These are phyloP conservation scores for Cerceris rybyensis DNA, from an alignment of 2,888 invertebrate species.

Conservation along the genomic window DNA sequence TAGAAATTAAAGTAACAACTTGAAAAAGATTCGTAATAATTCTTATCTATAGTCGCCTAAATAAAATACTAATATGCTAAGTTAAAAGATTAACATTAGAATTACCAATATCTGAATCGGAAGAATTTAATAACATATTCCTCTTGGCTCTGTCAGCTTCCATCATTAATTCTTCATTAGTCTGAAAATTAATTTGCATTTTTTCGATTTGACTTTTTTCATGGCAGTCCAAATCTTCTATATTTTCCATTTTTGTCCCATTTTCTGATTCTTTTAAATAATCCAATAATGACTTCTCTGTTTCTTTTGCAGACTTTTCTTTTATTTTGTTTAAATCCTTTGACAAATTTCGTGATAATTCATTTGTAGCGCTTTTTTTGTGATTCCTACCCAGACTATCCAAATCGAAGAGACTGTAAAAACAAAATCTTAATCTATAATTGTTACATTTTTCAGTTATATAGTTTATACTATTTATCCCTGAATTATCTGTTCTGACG, in stretches of 20 bases:
- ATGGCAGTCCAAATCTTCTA: slow-evolving; percentile 19
- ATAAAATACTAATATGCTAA: neutral
- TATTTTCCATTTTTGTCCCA: slow-evolving; percentile 32
- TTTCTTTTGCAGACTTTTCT: slow-evolving; percentile 43
- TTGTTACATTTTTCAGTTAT: neutral
- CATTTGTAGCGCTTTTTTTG: slow-evolving; percentile 27
- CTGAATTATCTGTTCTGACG: neutral
- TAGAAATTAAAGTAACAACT: too few species aligned
- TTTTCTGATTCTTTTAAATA: slow-evolving; percentile 69
- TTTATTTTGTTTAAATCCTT: neutral
- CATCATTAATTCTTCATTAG: slow-evolving; percentile 44
- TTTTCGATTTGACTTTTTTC: neutral
- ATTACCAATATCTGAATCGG: slow-evolving; percentile 57
- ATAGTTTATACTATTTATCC: neutral
- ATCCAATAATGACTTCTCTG: slow-evolving; percentile 69
- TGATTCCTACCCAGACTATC: slow-evolving; percentile 65
- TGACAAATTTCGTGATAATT: slow-evolving; percentile 11
- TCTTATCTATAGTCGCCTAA: too few species aligned
- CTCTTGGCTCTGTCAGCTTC: slow-evolving; percentile 55
- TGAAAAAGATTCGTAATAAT: too few species aligned
- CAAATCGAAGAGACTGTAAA: slow-evolving; percentile 49
- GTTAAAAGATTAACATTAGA: neutral
- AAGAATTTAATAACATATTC: slow-evolving; percentile 45
- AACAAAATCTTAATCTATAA: neutral
- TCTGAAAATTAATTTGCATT: neutral